Evolutionary conservation across 2,113 vertebrate genomes (phyloP), one percentile per base, ranked within the genome.

Genomic region (Axis porcinus): DNA sequence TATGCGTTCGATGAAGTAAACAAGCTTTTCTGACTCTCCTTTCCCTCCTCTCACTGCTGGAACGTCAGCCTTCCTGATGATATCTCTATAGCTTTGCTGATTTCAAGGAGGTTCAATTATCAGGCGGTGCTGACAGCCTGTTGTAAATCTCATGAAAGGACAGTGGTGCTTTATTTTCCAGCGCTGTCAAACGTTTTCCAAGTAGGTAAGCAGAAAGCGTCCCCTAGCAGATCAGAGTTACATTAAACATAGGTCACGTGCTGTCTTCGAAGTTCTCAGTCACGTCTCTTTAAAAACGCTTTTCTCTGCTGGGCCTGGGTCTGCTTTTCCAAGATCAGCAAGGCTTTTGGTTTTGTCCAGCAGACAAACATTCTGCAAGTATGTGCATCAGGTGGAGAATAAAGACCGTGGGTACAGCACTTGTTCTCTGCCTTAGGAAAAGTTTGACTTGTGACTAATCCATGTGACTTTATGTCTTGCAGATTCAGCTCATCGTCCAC

Each of bases 21-120:
- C 60, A 60, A 1, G 27, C 2, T 91, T 81, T 90, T 78, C 67
- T 58, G 7, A 50, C 27, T 40, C 12, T 12, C 1, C 13, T 70
- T 36, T 28, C 17, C 40, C 6, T 67, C 30, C 43, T 55, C 67
- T 52, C 0, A 3, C 52, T 12, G n/a, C 67, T 33, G 84, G 74
- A 28, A n/a, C 11, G 7, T 64, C 52, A 19, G 58, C 33, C 84
- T 57, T 82, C 94, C 70, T 62, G 94, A 54, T 86, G 89, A 25
- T 60, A 58, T 92, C 93, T 81, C 8, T 52, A 52, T 5, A 45
- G 84, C 45, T 50, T n/a, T 78, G 92, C 84, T 3, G 76, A 88
- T 97, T 95, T 96, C 94, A 57, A 23, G 81, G 90, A 94, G 94
- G 85, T 43, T 86, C 40, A 13, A 0, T 93, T 70, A 95, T 97